Base-by-base conservation (phyloP, 2,797 vertebrate species). In the Nasua narica region DNA sequence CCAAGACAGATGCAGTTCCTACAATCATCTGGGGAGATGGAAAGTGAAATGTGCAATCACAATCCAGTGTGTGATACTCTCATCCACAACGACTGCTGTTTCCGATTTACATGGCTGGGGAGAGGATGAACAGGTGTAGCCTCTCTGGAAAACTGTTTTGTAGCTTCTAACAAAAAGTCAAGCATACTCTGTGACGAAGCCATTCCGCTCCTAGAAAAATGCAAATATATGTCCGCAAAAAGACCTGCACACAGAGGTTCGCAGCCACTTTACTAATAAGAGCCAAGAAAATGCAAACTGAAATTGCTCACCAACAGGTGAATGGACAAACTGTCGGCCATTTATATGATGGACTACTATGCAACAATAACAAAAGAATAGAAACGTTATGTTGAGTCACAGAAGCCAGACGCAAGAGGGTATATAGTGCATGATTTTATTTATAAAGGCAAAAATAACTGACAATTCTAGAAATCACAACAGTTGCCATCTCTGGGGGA, bases 91-190 rank as follows among this genome's bases (percentile, higher is more conserved):
- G 52, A 78, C 0, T 50, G 43, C 43, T 89, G 9, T 11, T 81
- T 91, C 72, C 43, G 65, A 54, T 87, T 96, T 82, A 65, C 50
- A 52, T 2, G 83, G 32, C 52, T 48, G 14, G 50, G 32, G 5
- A 25, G 50, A 92, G 7, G 65, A 43, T 46, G 54, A 85, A 67
- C 10, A 74, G 23, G 11, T 37, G 40, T 10, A 77, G 19, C 29
- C 43, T 74, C 29, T 84, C 87, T 60, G 69, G 23, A 89, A 97
- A 91, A 89, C 16, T 50, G 18, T 70, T 92, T 29, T 65, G 5
- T 58, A 87, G 35, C 89, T 93, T 95, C 52, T 84, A 52, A 46
- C 65, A 88, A 90, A 89, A 90, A 87, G 8, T 92, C 88, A 91
- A 90, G 86, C 12, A 56, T 48, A 58, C 40, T 48, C 29, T 27